phyloP scores from a whole-genome alignment of 2,888 invertebrate species.

The Helobdella robusta region DNA sequence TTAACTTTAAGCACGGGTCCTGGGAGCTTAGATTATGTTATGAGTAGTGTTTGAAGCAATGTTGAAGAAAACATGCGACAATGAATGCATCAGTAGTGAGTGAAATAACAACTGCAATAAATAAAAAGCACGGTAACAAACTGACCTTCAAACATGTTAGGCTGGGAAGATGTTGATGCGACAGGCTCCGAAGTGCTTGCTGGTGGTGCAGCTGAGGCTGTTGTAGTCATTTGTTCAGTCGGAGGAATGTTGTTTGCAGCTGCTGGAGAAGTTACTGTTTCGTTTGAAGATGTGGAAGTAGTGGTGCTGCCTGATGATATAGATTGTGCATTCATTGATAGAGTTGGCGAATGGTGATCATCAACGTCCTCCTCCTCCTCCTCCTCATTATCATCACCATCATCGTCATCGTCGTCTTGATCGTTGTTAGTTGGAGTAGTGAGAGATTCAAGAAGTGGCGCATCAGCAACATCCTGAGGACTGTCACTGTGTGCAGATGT shows the following conservation, averaged over 20 bases:
- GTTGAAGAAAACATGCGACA: background rate
- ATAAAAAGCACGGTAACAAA: background rate
- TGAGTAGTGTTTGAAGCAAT: background rate
- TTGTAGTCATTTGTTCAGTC: background rate
- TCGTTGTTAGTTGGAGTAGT: constrained; percentile 23
- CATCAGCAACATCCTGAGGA: no score
- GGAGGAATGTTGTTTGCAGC: background rate
- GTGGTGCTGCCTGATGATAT: background rate
- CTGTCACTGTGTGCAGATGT: no score
- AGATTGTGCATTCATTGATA: no score
- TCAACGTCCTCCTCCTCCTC: no score
- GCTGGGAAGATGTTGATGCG: background rate
- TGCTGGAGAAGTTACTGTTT: background rate
- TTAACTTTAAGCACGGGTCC: no score
- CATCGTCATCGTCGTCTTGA: background rate
- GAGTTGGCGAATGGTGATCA: no score
- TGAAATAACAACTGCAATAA: background rate
- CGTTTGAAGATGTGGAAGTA: background rate
- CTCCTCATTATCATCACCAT: constrained; percentile 10
- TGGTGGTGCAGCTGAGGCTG: background rate
- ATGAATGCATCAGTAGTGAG: background rate
- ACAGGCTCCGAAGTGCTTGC: constrained; percentile 5
- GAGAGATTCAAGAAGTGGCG: no score
- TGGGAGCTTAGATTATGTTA: no score
- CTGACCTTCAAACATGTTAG: background rate